Evolutionary conservation across 2,888 invertebrate species (phyloP).

Genomic region (Nyleta sp.): DNA sequence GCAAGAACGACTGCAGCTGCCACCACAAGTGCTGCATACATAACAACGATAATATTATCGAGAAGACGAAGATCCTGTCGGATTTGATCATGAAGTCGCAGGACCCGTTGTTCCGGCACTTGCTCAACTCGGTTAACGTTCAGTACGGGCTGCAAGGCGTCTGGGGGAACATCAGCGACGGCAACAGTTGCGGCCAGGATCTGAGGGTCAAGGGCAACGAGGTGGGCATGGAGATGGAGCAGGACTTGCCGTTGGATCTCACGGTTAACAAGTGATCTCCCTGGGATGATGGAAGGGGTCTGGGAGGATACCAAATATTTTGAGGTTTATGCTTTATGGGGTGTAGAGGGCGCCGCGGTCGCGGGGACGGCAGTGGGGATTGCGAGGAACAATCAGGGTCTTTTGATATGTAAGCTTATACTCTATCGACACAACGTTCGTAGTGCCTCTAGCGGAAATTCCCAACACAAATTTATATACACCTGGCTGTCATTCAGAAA

Average conservation of each 20-base stretch:
- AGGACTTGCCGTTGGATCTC: constrained; percentile 82
- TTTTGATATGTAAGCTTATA: too few relatives aligned
- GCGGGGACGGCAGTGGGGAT: background rate
- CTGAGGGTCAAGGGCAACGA: constrained; percentile 82
- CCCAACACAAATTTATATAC: too few relatives aligned
- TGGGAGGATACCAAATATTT: constrained; percentile 44
- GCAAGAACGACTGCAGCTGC: constrained; percentile 73
- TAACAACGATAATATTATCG: constrained; percentile 76
- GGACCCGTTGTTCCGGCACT: constrained; percentile 77
- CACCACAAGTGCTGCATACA: constrained; percentile 80
- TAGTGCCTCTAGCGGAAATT: too few relatives aligned
- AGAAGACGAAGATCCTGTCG: constrained; percentile 80
- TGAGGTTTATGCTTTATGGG: constrained; percentile 31
- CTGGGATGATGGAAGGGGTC: background rate
- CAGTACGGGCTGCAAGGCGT: constrained; percentile 78
- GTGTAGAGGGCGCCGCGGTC: background rate
- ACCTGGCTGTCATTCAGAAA: too few relatives aligned
- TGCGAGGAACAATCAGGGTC: constrained; percentile 18
- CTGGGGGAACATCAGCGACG: constrained; percentile 75
- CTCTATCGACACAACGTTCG: too few relatives aligned
- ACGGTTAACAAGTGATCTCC: constrained; percentile 80
- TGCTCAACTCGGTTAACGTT: constrained; percentile 77
- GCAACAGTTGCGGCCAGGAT: constrained; percentile 77
- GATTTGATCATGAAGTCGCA: constrained; percentile 79
- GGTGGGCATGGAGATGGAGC: constrained; percentile 79